These are phyloP conservation scores for Cosmia pyralina DNA, from an alignment of 2,888 invertebrate species.

Conservation along the genomic window DNA sequence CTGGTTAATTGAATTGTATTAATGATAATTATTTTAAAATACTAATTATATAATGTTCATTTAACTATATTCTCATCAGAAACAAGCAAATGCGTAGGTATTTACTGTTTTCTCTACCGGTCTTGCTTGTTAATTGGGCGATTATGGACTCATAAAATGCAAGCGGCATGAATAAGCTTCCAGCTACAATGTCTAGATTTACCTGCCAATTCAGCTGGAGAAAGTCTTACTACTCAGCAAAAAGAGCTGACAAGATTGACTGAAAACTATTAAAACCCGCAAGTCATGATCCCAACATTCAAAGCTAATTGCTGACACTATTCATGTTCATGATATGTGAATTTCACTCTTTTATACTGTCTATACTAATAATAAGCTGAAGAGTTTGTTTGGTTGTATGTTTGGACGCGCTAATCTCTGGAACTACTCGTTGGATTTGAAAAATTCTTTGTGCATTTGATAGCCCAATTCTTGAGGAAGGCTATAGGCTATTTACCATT, in stretches of 20 bases:
- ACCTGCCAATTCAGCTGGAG: conserved; percentile 19
- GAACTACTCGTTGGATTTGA: too few relatives aligned
- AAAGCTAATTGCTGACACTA: conserved; percentile 5
- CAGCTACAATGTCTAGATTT: conserved; percentile 8
- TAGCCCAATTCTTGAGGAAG: too few relatives aligned
- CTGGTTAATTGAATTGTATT: conserved; percentile 16
- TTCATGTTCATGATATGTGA: background rate
- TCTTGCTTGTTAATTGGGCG: background rate
- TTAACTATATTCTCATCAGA: conserved; percentile 18
- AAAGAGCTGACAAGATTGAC: conserved; percentile 6
- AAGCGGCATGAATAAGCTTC: conserved; percentile 2
- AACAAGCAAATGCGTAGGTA: conserved; percentile 24
- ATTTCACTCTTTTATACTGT: conserved; percentile 5
- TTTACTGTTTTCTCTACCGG: conserved; percentile 11
- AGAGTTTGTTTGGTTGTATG: too few relatives aligned
- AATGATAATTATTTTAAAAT: conserved; percentile 17
- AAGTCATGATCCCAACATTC: conserved; percentile 19
- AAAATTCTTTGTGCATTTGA: too few relatives aligned
- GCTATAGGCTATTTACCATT: too few relatives aligned
- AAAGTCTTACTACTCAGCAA: conserved; percentile 14
- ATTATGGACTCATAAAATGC: conserved; percentile 21
- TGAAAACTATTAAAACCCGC: conserved; percentile 7
- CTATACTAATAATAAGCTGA: too few relatives aligned
- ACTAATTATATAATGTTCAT: conserved; percentile 9
- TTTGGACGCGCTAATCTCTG: too few relatives aligned